Evolutionary conservation across 2,797 vertebrate genomes (phyloP).

Genomic region (Xiphorhynchus erythropygius): DNA sequence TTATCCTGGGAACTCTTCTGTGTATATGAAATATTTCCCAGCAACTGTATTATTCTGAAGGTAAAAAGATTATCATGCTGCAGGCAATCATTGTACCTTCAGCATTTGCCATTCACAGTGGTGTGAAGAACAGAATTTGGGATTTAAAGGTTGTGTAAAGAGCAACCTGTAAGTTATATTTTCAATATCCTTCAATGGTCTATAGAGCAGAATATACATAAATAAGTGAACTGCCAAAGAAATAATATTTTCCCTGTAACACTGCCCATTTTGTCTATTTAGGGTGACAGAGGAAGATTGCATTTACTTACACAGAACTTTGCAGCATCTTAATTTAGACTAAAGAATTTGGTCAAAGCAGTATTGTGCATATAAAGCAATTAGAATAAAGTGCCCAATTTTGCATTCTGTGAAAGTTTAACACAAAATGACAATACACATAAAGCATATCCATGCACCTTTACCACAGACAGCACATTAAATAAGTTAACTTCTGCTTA

Average conservation of each 20-base stretch:
- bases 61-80: neutral
- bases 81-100: neutral
- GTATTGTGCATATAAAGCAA: neutral
- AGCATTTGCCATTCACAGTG: neutral
- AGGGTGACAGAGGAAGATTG: neutral
- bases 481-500: neutral
- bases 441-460: neutral
- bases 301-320: neutral
- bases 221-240: neutral
- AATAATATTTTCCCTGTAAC: neutral
- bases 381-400: neutral
- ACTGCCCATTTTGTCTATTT: neutral
- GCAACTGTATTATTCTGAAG: neutral
- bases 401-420: neutral
- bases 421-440: neutral
- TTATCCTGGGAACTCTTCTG: neutral
- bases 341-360: constrained; percentile 23
- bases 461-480: neutral
- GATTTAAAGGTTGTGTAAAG: neutral
- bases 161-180: neutral
- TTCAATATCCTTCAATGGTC: neutral
- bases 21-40: neutral
- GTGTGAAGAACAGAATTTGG: neutral
- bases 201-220: neutral
- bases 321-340: neutral